A percentile compares a stretch with the other conserved stretches of the same genome.
phyloP scores from a whole-genome alignment of 1,140 invertebrate genomes.

The Bombus sibiricus region DNA sequence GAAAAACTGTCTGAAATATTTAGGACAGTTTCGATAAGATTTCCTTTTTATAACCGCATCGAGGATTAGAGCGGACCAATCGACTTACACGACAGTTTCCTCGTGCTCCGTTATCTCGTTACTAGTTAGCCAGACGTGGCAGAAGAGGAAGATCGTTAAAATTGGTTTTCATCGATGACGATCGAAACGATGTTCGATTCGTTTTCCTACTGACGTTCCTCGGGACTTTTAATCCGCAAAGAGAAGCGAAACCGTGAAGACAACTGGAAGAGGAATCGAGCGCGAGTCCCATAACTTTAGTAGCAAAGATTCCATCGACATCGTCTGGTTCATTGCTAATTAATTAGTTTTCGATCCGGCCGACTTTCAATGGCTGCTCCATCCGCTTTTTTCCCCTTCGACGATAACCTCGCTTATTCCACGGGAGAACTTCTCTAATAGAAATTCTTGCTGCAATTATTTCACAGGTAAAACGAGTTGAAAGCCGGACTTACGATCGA shows the following conservation, averaged over 20 bases:
- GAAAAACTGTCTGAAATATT: neutral
- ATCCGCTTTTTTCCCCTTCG: neutral
- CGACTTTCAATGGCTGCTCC: neutral
- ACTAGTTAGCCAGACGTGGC: neutral
- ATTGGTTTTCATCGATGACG: neutral
- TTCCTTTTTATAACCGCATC: neutral
- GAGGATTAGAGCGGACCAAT: slow-evolving; percentile 1
- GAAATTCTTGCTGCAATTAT: slow-evolving; percentile 40
- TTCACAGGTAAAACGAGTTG: slow-evolving; percentile 15
- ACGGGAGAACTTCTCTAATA: slow-evolving; percentile 27
- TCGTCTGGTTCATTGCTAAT: slow-evolving; percentile 50
- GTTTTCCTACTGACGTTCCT: slow-evolving; percentile 4
- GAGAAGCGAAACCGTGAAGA: slow-evolving; percentile 5
- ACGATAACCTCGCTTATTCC: slow-evolving; percentile 4
- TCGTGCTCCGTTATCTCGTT: neutral
- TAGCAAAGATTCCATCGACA: slow-evolving; percentile 39
- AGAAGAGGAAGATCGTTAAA: neutral
- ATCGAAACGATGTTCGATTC: neutral
- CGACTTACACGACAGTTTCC: neutral
- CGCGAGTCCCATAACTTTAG: slow-evolving; percentile 20
- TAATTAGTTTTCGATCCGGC: slow-evolving; percentile 51
- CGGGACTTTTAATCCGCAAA: slow-evolving; percentile 34
- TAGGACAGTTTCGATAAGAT: neutral
- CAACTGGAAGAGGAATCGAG: neutral
- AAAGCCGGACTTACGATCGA: slow-evolving; percentile 23